A percentile compares a stretch with the other conserved stretches of the same genome.
phyloP scores from a whole-genome alignment of 2,113 vertebrate species.

The Notarius quadriscutis region DNA sequence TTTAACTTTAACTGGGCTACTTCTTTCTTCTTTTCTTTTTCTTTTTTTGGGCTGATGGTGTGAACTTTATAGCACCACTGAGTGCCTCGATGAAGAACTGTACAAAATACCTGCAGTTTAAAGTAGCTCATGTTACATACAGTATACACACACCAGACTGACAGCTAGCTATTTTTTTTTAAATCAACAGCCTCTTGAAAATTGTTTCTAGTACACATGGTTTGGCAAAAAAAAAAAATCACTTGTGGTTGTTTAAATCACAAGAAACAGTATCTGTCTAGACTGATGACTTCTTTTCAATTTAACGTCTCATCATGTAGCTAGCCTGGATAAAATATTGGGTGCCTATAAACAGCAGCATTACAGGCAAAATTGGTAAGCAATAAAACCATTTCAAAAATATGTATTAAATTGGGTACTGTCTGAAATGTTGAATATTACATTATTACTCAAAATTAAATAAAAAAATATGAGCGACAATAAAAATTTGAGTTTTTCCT shows the following conservation, averaged over 20 bases:
- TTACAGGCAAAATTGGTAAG: slow-evolving; percentile 27
- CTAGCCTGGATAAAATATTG: slow-evolving; percentile 9
- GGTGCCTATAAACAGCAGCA: slow-evolving; percentile 27
- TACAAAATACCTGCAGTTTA: slow-evolving; percentile 18
- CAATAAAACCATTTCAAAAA: slow-evolving; percentile 32
- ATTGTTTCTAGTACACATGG: slow-evolving; percentile 10
- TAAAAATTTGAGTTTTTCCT: not conserved
- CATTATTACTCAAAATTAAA: slow-evolving; percentile 26
- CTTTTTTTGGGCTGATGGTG: not conserved
- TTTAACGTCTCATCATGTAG: slow-evolving; percentile 16
- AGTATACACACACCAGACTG: not conserved
- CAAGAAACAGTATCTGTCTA: not conserved
- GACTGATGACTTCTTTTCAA: not conserved
- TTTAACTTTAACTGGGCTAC: slow-evolving; percentile 21
- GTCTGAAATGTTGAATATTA: slow-evolving; percentile 33
- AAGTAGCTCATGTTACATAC: slow-evolving; percentile 24
- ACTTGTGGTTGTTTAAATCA: slow-evolving; percentile 1
- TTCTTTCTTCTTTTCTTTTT: not conserved
- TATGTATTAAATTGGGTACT: slow-evolving; percentile 20
- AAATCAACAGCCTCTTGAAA: not conserved
- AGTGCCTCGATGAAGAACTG: slow-evolving; percentile 11
- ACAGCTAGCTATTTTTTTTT: slow-evolving; percentile 4
- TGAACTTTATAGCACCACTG: slow-evolving; percentile 9
- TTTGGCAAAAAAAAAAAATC: not conserved
- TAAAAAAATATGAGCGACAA: not conserved